These are phyloP conservation scores for Lepidochrysops patricia DNA, from an alignment of 2,888 invertebrate genomes.

Conservation along the genomic window DNA sequence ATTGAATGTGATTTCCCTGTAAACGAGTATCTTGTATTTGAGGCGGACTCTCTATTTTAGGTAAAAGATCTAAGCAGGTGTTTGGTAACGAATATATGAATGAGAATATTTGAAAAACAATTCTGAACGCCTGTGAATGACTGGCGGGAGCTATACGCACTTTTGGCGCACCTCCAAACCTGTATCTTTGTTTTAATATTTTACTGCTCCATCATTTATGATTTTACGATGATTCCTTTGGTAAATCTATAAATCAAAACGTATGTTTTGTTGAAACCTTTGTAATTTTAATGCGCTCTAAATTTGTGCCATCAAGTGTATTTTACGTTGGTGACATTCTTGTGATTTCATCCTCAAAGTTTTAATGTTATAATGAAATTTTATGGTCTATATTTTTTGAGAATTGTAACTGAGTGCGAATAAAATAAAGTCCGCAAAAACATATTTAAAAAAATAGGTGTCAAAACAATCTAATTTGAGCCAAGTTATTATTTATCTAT, in stretches of 20 bases:
- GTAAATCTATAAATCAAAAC: conserved; percentile 42
- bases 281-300: conserved; percentile 3
- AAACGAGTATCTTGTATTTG: too few relatives aligned
- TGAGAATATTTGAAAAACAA: conserved; percentile 1
- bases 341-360: background rate
- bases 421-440: too few relatives aligned
- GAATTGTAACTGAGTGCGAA: too few relatives aligned
- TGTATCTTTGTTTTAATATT: conserved; percentile 47
- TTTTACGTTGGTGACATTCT: background rate
- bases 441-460: background rate
- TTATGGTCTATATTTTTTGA: too few relatives aligned
- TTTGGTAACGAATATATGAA: background rate
- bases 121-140: conserved; percentile 37
- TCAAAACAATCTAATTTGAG: background rate
- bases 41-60: conserved; percentile 6
- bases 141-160: conserved; percentile 38
- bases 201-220: conserved; percentile 29
- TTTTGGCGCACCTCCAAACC: conserved; percentile 43
- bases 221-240: conserved; percentile 22
- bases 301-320: background rate
- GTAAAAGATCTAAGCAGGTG: background rate
- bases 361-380: background rate
- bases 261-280: conserved; percentile 5
- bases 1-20: too few relatives aligned
- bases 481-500: background rate